phyloP scores from a whole-genome alignment of 2,888 invertebrate genomes.

The Altica lythri region DNA sequence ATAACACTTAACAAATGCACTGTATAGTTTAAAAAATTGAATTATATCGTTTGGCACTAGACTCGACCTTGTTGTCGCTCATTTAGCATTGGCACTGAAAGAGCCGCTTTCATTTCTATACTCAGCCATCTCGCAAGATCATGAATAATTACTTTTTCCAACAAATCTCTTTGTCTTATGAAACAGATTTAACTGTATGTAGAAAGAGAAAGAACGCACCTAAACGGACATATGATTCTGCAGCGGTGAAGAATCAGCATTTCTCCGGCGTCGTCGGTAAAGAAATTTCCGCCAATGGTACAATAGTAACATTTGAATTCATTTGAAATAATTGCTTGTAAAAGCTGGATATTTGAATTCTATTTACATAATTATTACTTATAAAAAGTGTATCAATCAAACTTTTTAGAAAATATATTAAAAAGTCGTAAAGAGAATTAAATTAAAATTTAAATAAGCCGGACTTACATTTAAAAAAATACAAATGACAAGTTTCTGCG shows the following conservation, averaged over 20 bases:
- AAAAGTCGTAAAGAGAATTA: too few species aligned
- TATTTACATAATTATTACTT: too few species aligned
- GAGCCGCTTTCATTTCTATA: constrained; percentile 54
- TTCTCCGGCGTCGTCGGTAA: constrained; percentile 25
- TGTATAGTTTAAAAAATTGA: constrained; percentile 4
- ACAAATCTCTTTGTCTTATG: constrained; percentile 34
- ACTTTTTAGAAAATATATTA: too few species aligned
- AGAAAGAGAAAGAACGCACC: constrained; percentile 32
- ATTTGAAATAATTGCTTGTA: too few species aligned
- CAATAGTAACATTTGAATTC: too few species aligned
- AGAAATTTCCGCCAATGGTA: constrained; percentile 26
- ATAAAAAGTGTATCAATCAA: too few species aligned
- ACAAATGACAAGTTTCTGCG: too few species aligned
- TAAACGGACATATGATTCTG: constrained; percentile 32
- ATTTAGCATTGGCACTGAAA: constrained; percentile 50
- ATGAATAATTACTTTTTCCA: constrained; percentile 37
- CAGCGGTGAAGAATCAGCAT: constrained; percentile 32
- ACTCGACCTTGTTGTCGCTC: constrained; percentile 9
- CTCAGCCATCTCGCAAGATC: constrained; percentile 33
- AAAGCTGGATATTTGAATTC: too few species aligned
- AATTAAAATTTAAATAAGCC: too few species aligned
- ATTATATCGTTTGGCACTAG: constrained; percentile 17
- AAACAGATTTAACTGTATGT: constrained; percentile 10
- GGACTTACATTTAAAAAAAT: too few species aligned
- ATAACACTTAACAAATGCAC: constrained; percentile 5